These are phyloP conservation scores for Laterallus jamaicensis DNA, from an alignment of 2,113 vertebrate species.

Conservation along the genomic window DNA sequence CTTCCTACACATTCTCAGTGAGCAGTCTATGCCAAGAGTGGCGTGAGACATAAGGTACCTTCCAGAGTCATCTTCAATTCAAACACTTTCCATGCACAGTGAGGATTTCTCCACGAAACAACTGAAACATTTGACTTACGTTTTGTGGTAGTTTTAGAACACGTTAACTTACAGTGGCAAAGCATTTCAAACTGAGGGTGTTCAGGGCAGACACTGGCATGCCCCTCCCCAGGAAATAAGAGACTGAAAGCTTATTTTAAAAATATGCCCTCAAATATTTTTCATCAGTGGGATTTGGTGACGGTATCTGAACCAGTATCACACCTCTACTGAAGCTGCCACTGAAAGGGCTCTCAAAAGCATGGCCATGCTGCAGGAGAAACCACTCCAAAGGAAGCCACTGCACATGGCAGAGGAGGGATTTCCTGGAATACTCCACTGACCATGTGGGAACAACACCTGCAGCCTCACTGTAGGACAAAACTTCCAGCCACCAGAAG, in stretches of 20 bases:
- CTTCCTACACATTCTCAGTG: neutral
- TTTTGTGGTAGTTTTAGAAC: neutral
- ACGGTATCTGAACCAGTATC: fast-evolving
- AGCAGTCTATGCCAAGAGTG: neutral
- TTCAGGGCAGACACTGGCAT: neutral
- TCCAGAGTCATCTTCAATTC: neutral
- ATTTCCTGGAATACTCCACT: neutral
- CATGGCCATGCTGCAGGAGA: fast-evolving
- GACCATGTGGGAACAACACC: fast-evolving
- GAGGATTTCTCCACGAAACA: neutral
- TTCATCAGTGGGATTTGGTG: neutral
- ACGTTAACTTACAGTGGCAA: neutral
- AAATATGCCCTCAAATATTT: neutral
- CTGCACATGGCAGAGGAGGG: neutral
- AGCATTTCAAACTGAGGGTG: neutral
- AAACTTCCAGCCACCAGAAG: neutral
- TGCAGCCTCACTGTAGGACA: neutral
- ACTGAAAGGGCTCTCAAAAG: neutral
- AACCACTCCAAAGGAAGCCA: neutral
- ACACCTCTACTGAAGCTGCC: neutral
- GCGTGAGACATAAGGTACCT: neutral
- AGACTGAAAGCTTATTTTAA: neutral
- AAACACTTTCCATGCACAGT: neutral
- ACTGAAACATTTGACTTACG: neutral
- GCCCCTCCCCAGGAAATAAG: neutral